Conservation (phyloP, 2,797 vertebrate genomes). For the Clamator glandarius region DNA sequence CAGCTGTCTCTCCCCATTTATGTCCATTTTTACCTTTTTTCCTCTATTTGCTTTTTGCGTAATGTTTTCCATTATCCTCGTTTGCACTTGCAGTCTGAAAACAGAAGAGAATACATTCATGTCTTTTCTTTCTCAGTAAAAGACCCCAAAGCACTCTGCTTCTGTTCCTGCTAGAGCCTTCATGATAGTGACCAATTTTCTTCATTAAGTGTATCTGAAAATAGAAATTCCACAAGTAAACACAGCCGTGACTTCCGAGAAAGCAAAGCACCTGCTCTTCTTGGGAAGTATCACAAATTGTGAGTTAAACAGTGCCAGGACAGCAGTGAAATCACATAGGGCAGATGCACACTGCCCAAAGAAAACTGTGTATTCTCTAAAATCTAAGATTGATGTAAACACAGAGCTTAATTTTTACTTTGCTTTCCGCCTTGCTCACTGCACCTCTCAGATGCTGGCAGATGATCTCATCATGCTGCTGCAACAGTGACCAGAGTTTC, state of each 20-base stretch:
- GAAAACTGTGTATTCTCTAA: neutral
- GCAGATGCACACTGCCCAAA: neutral
- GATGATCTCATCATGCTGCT: neutral
- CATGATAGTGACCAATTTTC: neutral
- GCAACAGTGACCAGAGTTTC: neutral
- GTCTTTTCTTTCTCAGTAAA: neutral
- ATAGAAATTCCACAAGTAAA: neutral
- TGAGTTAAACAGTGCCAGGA: too few relatives aligned
- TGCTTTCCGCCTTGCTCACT: neutral
- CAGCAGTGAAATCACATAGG: neutral
- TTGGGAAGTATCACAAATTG: neutral
- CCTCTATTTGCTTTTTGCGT: neutral
- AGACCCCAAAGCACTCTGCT: neutral
- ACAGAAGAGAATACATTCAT: neutral
- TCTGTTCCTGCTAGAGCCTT: neutral
- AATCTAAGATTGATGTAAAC: neutral
- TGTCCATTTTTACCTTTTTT: neutral
- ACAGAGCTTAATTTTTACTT: neutral
- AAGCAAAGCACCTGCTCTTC: neutral
- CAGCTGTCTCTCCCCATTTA: neutral
- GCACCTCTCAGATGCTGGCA: neutral
- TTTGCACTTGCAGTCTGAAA: neutral
- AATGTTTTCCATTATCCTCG: neutral
- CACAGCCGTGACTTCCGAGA: neutral
- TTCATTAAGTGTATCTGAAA: neutral